phyloP scores from a whole-genome alignment of 2,888 invertebrate genomes.

The Sialis lutaria region DNA sequence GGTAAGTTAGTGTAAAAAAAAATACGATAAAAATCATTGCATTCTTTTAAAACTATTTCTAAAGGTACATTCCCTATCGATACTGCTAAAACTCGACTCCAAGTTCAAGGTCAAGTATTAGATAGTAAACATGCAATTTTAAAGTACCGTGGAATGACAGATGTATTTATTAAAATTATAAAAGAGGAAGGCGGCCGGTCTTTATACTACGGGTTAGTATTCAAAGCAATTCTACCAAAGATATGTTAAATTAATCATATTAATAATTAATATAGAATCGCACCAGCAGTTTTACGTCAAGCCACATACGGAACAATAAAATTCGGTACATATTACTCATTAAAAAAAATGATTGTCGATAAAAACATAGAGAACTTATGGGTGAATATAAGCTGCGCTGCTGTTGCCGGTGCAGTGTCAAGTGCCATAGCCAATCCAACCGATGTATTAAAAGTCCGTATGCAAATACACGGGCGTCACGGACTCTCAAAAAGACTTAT shows the following conservation, averaged over 20 bases:
- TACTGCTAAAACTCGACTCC: slow-evolving; percentile 84
- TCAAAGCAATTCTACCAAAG: not conserved
- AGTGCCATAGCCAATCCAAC: slow-evolving; percentile 94
- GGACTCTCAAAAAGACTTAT: slow-evolving; percentile 37
- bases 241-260: not conserved
- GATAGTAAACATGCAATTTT: slow-evolving; percentile 56
- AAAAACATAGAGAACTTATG: slow-evolving; percentile 36
- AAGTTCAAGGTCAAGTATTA: slow-evolving; percentile 82
- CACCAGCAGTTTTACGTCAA: slow-evolving; percentile 82
- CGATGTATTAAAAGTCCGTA: slow-evolving; percentile 87
- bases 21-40: slow-evolving; percentile 1
- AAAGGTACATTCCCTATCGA: slow-evolving; percentile 95
- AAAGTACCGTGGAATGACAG: slow-evolving; percentile 79
- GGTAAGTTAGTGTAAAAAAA: slow-evolving; percentile 36
- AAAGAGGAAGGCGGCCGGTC: slow-evolving; percentile 74
- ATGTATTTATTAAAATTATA: slow-evolving; percentile 74
- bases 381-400: slow-evolving; percentile 65
- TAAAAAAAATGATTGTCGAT: slow-evolving; percentile 53
- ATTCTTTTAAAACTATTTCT: not conserved
- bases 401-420: slow-evolving; percentile 72
- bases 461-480: slow-evolving; percentile 59
- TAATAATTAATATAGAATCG: slow-evolving; percentile 44
- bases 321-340: slow-evolving; percentile 86
- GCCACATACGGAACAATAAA: slow-evolving; percentile 93
- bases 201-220: slow-evolving; percentile 64